Evolutionary conservation across 2,797 vertebrate genomes (phyloP).

Genomic region (Nyctalus aviator): DNA sequence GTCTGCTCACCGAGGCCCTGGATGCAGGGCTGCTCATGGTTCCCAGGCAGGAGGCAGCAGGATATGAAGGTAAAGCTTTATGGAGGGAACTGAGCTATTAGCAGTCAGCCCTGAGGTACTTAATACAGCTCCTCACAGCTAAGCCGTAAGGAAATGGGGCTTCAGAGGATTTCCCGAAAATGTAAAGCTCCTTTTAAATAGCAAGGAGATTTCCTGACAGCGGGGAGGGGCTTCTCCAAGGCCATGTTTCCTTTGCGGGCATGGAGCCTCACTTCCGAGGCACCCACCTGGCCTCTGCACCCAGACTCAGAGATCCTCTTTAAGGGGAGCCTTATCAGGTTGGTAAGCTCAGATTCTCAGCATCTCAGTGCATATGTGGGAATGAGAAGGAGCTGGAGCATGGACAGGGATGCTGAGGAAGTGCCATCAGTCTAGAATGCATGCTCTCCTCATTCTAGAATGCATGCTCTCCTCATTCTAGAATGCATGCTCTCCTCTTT

Average conservation of each 20-base stretch:
- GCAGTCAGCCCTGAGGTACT: conserved; percentile 25
- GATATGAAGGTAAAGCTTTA: conserved; percentile 23
- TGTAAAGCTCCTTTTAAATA: conserved; percentile 55
- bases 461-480: too few relatives aligned
- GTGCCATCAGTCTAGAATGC: too few relatives aligned
- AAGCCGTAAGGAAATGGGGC: conserved; percentile 11
- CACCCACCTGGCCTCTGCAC: not conserved
- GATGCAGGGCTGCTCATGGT: not conserved
- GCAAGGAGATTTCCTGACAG: not conserved
- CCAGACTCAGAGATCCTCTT: not conserved
- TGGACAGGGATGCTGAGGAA: not conserved
- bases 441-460: too few relatives aligned
- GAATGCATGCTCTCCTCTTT: too few relatives aligned
- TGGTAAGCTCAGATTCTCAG: not conserved
- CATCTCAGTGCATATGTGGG: not conserved
- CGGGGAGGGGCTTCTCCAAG: not conserved
- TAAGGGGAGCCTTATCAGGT: too few relatives aligned
- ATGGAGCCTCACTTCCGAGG: not conserved
- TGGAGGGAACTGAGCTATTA: not conserved
- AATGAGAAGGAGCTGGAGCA: not conserved
- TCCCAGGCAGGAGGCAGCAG: not conserved
- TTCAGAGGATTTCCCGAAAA: conserved; percentile 60
- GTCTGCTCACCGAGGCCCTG: not conserved
- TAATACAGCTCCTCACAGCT: not conserved
- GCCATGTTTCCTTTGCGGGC: not conserved